Evolutionary conservation across 92 coral and sea anemone species (phyloP).

Genomic region (Umimayanthus chanpuru): DNA sequence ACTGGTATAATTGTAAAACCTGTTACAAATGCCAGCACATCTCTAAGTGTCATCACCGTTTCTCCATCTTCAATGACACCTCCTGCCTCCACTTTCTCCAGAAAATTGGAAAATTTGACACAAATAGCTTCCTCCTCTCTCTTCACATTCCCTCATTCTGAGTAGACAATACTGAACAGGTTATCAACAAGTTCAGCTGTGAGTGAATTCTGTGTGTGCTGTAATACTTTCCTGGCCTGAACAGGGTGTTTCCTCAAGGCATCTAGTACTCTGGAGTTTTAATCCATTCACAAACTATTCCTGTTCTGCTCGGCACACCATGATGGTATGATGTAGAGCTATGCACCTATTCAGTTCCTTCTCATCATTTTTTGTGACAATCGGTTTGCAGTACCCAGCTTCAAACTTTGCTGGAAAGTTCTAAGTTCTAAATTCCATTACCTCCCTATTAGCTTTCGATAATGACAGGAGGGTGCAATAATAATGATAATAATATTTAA

Average conservation of each 20-base stretch:
- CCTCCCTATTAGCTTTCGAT: too few relatives aligned
- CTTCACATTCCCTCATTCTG: slow-evolving; percentile 23
- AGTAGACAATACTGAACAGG: slow-evolving; percentile 17
- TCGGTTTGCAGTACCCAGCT: slow-evolving; percentile 36
- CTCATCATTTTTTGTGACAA: slow-evolving; percentile 29
- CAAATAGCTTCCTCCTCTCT: slow-evolving; percentile 29
- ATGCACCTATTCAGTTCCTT: neutral
- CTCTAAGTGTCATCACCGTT: neutral
- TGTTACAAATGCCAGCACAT: slow-evolving; percentile 31
- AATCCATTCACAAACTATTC: slow-evolving; percentile 1
- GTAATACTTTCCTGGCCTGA: slow-evolving; percentile 13
- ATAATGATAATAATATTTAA: too few relatives aligned
- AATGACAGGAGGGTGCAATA: too few relatives aligned
- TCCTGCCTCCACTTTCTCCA: slow-evolving; percentile 36
- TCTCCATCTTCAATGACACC: slow-evolving; percentile 8
- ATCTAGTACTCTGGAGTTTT: slow-evolving; percentile 7
- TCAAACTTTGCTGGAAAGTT: slow-evolving; percentile 16
- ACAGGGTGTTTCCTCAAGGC: slow-evolving; percentile 8
- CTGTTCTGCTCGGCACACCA: slow-evolving; percentile 1
- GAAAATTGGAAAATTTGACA: slow-evolving; percentile 2
- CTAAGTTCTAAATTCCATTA: too few relatives aligned
- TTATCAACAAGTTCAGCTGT: slow-evolving; percentile 31
- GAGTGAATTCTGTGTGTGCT: slow-evolving; percentile 1
- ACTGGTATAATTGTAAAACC: slow-evolving; percentile 22
- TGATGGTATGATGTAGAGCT: slow-evolving; percentile 12